Evolutionary conservation across 1,140 invertebrate genomes (phyloP), one percentile per base, ranked within the genome.

Genomic region (Lepidurus couesii): DNA sequence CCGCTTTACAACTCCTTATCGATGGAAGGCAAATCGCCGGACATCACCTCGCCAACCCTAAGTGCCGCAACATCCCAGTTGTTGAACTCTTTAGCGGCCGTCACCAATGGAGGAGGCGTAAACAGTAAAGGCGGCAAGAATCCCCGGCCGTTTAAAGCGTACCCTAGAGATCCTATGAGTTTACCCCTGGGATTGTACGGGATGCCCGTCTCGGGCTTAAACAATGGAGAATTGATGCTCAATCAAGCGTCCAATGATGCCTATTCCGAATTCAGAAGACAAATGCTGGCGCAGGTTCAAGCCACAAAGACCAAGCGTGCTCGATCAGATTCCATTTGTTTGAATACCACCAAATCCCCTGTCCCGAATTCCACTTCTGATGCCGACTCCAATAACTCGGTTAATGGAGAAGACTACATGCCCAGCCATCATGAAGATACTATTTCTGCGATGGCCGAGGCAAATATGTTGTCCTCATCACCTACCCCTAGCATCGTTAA

Each of bases 221-320:
- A 65, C 13, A 73, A 79, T 47, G 83, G 84, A 9, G 86, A 88
- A 81, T 81, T 44, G 34, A 80, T 86, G 1, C 80, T 88, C 8
- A 83, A 87, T 7, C 86, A 88, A 79, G 85, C 85, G 79, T 85
- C 78, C 24, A 88, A 89, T 73, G 88, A 90, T 65, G 88, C 89
- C 1, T 93, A 90, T 81, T 85, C 87, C 4, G 88, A 89, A 44
- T 94, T 92, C 80, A 87, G 92, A 10, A 86, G 89, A 47, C 85
- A 88, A 73, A 90, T 92, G 82, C 83, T 93, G 0, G 85, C 89
- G 3, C 88, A 89, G n/a, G 89, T 92, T 24, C 87, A 87, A 76
- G 86, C 84, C 74, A 87, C 87, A 1, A 90, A 89, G 76, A 88
- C 89, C 86, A 1, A 85, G 85, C 79, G 43, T 53, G 47, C 24